phyloP scores from a whole-genome alignment of 2,888 invertebrate species.

The Trissonchulus sp. region DNA sequence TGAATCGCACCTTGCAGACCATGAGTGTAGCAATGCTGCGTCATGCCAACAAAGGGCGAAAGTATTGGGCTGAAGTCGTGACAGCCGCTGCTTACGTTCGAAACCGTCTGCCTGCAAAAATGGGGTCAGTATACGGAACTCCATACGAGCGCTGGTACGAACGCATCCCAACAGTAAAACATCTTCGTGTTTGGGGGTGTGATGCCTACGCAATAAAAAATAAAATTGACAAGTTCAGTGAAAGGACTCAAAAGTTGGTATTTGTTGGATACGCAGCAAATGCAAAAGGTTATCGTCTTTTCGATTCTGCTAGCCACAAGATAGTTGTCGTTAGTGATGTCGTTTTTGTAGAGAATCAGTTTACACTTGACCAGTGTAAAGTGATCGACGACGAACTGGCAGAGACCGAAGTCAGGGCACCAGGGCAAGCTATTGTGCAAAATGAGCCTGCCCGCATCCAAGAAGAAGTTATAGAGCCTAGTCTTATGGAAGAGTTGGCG shows the following conservation, averaged over 20 bases:
- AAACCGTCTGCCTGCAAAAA: background rate
- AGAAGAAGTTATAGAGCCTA: too few species aligned
- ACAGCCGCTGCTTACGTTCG: background rate
- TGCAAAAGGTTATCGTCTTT: background rate
- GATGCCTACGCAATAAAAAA: background rate
- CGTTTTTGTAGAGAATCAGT: too few species aligned
- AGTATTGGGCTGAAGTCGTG: background rate
- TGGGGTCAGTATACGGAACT: background rate
- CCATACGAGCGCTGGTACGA: background rate
- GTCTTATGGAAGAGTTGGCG: too few species aligned
- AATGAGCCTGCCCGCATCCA: too few species aligned
- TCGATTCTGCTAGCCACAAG: too few species aligned
- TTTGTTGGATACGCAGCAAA: background rate
- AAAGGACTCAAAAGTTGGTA: background rate
- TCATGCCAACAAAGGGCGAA: background rate
- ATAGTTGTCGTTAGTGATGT: too few species aligned
- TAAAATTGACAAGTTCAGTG: background rate
- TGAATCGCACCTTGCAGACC: too few species aligned
- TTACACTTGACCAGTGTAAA: too few species aligned
- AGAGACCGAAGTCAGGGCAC: too few species aligned
- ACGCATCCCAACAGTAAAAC: background rate
- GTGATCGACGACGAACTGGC: too few species aligned
- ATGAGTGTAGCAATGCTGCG: too few species aligned
- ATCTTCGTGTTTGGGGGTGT: background rate
- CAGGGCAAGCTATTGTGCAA: too few species aligned